Evolutionary conservation across 1,140 invertebrate species (phyloP), one percentile per base, ranked within the genome.

Genomic region (Myzus persicae): DNA sequence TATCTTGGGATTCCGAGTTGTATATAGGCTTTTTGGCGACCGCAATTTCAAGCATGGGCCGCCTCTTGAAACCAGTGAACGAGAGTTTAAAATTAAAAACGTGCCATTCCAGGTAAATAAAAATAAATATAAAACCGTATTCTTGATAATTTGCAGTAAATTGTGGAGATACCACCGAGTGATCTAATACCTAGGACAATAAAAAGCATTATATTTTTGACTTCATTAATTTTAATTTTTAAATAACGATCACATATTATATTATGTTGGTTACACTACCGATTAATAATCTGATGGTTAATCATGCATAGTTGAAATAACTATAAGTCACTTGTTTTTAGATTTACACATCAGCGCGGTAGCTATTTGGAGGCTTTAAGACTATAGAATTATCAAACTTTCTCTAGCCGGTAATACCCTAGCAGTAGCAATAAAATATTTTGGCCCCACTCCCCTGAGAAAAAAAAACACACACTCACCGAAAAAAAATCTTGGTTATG

Each of bases 61-160:
- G 38, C 97, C 98, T 1, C 95, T 99, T 59, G 98, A 98, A 95
- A 97, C 98, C 1, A 98, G 97, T 94, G 98, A 98, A 95, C 95
- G 98, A 94, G 98, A 98, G 95, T 98, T 98, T 94, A 98, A 97
- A 95, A 98, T 98, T 87, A 98, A 98, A 95, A 98, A 98, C 95
- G 98, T 99, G 90, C 98, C 98, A 2, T 96, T 97, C 9, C 97
- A 98, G 96, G 97, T 98, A 95, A 95, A 88, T 46, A 1, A 1
- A 87, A 46, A 87, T 20, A 46, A 38, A 76, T n/a, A 76, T 76
- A 76, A 76, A n/a, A 76, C 59, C n/a, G 59, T 67, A 67, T 6
- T 3, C 11, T 11, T n/a, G 31, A 67, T n/a, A 76, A 5, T 36
- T n/a, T 20, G 5, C 1, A 18, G 14, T 76, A 76, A 76, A n/a